These are phyloP conservation scores for Perca schrenkii DNA, from an alignment of 2,113 vertebrate species.

Conservation along the genomic window DNA sequence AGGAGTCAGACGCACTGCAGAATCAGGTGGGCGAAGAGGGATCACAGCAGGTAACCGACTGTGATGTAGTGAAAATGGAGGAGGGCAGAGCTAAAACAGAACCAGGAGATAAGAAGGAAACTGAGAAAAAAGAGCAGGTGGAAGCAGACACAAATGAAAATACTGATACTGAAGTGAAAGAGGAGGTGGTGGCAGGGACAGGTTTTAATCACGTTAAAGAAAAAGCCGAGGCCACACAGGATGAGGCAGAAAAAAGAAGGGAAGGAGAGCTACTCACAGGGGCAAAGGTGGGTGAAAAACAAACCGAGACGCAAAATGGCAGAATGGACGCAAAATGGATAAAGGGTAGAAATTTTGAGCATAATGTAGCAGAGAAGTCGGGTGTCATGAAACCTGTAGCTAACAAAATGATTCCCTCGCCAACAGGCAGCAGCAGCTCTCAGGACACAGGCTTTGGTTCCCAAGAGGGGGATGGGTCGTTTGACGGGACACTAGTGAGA, in stretches of 20 bases:
- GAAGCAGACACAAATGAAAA: constrained; percentile 33
- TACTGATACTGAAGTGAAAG: constrained; percentile 8
- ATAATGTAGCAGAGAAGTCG: not conserved
- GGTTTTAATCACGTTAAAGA: not conserved
- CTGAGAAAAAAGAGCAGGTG: constrained; percentile 21
- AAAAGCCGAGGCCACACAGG: not conserved
- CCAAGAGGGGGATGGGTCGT: constrained; percentile 63
- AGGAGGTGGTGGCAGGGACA: not conserved
- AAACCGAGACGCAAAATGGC: constrained; percentile 36
- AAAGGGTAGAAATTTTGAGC: constrained; percentile 43
- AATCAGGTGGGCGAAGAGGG: constrained; percentile 11
- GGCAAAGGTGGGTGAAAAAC: constrained; percentile 2
- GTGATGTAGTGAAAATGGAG: constrained; percentile 74
- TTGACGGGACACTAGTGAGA: constrained; percentile 22
- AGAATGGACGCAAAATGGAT: constrained; percentile 35
- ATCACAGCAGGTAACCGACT: constrained; percentile 34
- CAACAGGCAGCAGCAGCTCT: constrained; percentile 79
- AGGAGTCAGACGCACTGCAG: constrained; percentile 26
- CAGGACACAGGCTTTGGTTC: constrained; percentile 84
- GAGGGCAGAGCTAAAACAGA: constrained; percentile 63
- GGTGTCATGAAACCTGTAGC: constrained; percentile 13
- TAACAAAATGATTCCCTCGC: constrained; percentile 67
- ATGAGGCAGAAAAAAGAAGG: not conserved
- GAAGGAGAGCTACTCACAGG: not conserved
- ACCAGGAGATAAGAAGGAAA: not conserved